Evolutionary conservation across 2,113 vertebrate species (phyloP).

Genomic region (Maccullochella peelii): DNA sequence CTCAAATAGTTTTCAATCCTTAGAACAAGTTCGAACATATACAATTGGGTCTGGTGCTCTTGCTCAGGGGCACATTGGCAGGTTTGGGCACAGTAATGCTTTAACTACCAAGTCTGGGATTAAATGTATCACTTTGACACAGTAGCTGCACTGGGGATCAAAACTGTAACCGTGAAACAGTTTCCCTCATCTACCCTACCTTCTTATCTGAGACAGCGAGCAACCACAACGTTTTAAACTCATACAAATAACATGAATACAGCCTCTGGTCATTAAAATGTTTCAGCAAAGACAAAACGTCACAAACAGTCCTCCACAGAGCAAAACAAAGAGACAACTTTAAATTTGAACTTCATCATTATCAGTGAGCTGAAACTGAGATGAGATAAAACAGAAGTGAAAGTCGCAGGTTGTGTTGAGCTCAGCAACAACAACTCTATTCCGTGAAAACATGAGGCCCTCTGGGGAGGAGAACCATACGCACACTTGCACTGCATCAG

Average conservation of each 20-base stretch:
- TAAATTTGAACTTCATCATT: not conserved
- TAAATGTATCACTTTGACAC: not conserved
- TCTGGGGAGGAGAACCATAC: not conserved
- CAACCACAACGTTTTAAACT: not conserved
- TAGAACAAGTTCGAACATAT: constrained; percentile 7
- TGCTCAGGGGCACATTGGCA: constrained; percentile 3
- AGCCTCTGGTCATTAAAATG: not conserved
- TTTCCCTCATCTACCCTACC: not conserved
- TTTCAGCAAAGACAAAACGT: not conserved
- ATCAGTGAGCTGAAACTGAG: constrained; percentile 9
- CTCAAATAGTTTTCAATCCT: not conserved
- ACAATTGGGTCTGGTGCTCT: not conserved
- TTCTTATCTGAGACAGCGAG: not conserved
- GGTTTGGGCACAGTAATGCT: not conserved
- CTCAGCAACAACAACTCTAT: not conserved
- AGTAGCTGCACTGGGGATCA: not conserved
- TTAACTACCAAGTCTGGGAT: not conserved
- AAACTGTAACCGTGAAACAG: not conserved
- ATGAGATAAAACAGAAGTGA: constrained; percentile 3
- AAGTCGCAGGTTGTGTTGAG: not conserved
- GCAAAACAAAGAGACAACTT: not conserved
- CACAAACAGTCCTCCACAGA: not conserved
- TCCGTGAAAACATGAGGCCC: not conserved
- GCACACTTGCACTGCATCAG: not conserved
- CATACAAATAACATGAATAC: not conserved